These are phyloP conservation scores for Ethmia dodecea DNA, from an alignment of 2,888 invertebrate species.

Conservation along the genomic window DNA sequence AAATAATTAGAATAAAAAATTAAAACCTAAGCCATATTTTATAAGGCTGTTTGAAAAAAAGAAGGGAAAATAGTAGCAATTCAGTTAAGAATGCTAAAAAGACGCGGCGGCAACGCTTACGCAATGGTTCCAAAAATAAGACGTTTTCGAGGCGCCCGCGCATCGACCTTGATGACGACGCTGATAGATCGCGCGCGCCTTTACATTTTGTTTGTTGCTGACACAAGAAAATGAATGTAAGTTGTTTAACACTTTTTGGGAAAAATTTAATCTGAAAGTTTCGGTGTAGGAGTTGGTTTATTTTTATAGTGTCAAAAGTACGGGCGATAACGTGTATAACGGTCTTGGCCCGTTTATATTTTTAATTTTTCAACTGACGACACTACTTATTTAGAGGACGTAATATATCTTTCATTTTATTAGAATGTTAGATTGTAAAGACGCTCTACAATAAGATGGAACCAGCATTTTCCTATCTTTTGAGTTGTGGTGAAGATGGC, in stretches of 20 bases:
- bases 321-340: too few species aligned
- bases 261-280: constrained; percentile 11
- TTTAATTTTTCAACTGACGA: too few species aligned
- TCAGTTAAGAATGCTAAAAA: constrained; percentile 21
- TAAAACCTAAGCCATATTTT: not conserved
- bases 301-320: too few species aligned
- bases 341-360: too few species aligned
- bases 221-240: constrained; percentile 10
- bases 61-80: constrained; percentile 1
- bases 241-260: constrained; percentile 13
- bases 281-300: too few species aligned
- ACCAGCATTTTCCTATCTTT: too few species aligned
- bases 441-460: too few species aligned
- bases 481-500: too few species aligned
- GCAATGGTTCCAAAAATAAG: constrained; percentile 49
- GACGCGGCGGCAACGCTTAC: constrained; percentile 27
- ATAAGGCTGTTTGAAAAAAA: not conserved
- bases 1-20: not conserved
- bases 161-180: constrained; percentile 59
- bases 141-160: constrained; percentile 29
- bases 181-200: constrained; percentile 43
- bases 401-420: too few species aligned
- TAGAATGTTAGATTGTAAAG: too few species aligned
- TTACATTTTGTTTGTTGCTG: constrained; percentile 5
- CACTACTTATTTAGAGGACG: too few species aligned